These are phyloP conservation scores for Pseudococcus viburni DNA, from an alignment of 2,888 invertebrate species.

Conservation along the genomic window DNA sequence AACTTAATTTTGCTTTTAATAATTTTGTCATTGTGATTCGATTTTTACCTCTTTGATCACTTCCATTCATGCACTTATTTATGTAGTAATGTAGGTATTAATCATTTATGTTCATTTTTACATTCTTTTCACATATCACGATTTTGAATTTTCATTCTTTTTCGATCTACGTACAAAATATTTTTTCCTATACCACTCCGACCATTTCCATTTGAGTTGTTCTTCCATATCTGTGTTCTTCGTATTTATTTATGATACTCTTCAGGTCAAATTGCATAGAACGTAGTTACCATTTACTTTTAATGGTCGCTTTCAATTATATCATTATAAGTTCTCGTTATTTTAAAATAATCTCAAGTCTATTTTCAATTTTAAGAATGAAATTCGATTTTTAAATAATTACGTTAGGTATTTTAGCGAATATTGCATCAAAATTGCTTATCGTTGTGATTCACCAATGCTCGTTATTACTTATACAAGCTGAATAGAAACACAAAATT, in stretches of 20 bases:
- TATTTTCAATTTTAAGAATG: not conserved
- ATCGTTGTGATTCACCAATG: not conserved
- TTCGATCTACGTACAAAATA: not conserved
- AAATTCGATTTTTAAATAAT: not conserved
- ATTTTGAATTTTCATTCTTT: not conserved
- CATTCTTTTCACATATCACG: conserved; percentile 14
- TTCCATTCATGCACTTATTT: not conserved
- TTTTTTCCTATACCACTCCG: not conserved
- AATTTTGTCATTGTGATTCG: not conserved
- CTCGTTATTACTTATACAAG: not conserved
- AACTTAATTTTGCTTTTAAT: conserved; percentile 36
- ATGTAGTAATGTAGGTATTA: not conserved
- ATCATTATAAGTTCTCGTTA: not conserved
- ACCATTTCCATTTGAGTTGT: not conserved
- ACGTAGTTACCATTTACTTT: conserved; percentile 12
- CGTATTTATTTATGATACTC: not conserved
- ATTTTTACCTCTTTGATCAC: not conserved
- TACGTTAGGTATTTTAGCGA: not conserved
- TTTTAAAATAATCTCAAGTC: not conserved
- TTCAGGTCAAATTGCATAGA: not conserved
- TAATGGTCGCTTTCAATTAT: not conserved
- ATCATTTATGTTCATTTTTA: not conserved
- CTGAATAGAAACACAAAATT: not conserved
- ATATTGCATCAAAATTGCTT: not conserved
- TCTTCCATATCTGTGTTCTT: not conserved